Evolutionary conservation across 2,888 invertebrate species (phyloP).

Genomic region (Oxyscelio sp.): DNA sequence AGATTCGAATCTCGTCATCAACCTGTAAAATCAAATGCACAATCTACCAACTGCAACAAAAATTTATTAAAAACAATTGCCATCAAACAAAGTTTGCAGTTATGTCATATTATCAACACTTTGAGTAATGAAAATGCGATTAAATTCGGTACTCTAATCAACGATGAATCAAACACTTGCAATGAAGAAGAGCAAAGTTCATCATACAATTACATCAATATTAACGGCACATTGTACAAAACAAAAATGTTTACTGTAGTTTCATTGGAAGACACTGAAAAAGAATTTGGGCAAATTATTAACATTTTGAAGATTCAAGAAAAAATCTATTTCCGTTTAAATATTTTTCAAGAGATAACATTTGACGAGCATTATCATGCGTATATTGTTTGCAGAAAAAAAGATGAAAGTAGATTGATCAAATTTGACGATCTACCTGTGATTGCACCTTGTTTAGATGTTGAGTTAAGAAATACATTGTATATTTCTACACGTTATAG

Average conservation of each 20-base stretch:
- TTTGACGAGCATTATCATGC: conserved; percentile 60
- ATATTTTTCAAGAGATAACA: conserved; percentile 46
- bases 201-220: neutral
- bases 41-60: neutral
- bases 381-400: conserved; percentile 50
- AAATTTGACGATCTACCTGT: too few relatives aligned
- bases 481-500: too few relatives aligned
- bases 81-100: neutral
- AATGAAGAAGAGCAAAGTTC: neutral
- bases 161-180: neutral
- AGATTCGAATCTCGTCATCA: too few relatives aligned
- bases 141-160: neutral
- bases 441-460: too few relatives aligned
- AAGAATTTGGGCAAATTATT: conserved; percentile 9
- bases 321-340: neutral
- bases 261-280: neutral
- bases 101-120: neutral
- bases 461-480: too few relatives aligned
- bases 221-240: conserved; percentile 10
- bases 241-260: conserved; percentile 6
- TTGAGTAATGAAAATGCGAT: neutral
- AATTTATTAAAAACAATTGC: conserved; percentile 9
- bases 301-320: conserved; percentile 1
- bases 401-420: too few relatives aligned
- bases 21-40: neutral